Conservation (phyloP, 2,797 vertebrate genomes). For the Mallotus villosus region DNA sequence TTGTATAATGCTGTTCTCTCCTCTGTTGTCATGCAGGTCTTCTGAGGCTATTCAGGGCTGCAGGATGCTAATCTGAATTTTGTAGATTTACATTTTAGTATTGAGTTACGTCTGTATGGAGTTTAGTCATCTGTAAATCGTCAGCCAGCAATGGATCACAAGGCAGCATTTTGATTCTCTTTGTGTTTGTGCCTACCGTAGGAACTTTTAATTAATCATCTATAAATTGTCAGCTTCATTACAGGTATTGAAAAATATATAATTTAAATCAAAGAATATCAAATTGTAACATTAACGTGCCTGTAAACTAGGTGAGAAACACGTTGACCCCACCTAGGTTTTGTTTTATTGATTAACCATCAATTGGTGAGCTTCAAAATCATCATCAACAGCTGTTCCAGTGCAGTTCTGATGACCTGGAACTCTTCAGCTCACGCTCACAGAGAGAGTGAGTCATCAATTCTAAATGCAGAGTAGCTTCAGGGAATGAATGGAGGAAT, state of each 20-base stretch:
- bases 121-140: background rate
- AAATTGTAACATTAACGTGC: too few relatives aligned
- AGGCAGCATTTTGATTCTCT: background rate
- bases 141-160: background rate
- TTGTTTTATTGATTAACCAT: too few relatives aligned
- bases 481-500: constrained; percentile 52
- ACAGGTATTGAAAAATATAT: background rate
- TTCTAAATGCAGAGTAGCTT: constrained; percentile 16
- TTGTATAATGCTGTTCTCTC: constrained; percentile 11
- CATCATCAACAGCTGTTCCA: constrained; percentile 10
- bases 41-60: constrained; percentile 58
- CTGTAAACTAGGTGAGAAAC: constrained; percentile 19
- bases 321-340: constrained; percentile 11
- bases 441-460: constrained; percentile 45
- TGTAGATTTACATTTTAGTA: too few relatives aligned
- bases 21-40: constrained; percentile 29
- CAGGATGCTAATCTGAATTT: constrained; percentile 33
- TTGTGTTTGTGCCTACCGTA: background rate
- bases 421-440: constrained; percentile 47
- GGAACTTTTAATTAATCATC: too few relatives aligned
- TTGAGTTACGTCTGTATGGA: too few relatives aligned
- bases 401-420: constrained; percentile 19
- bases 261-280: constrained; percentile 7
- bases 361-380: too few relatives aligned
- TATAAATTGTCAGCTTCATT: constrained; percentile 20